Base-by-base conservation (phyloP, 2,888 invertebrate species). In the Sminthurinus aureus region DNA sequence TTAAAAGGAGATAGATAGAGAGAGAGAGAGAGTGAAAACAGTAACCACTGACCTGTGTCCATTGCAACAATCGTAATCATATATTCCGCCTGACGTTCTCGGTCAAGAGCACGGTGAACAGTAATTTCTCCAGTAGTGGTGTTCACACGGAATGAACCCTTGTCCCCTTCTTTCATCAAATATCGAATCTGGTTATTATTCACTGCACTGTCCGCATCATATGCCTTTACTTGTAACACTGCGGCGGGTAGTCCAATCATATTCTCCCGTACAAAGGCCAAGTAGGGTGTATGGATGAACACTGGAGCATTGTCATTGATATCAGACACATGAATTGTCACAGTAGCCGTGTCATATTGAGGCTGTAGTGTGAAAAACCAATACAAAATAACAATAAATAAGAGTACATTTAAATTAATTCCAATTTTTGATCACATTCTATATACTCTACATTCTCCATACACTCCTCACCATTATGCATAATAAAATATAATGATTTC, bases 211-310 rank as follows among this genome's bases (percentile, higher is more conserved):
- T 88, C 88, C 3, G 88, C 88, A 77, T 88, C 88, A 82, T 86
- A 85, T 3, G 88, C 88, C 66, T 85, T 87, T 26, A 88, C 88
- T 73, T 84, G 89, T 88, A 92, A 90, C 52, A 91, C 89, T 83
- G 90, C 90, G 6, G 91, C 90, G 1, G 95, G 89, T 92, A 94
- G 89, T 93, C 94, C 79, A 12, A 95, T 93, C 89, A 95, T 94
- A 90, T 96, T 96, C 91, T 98, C 98, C 94, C 97, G 96, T 84
- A 98, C 96, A 90, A 95, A 95, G 6, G 96, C 96, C 90, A 96
- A 92, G 91, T 97, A 98, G 0, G 98, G 98, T n/a, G 97, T 97
- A 91, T 98, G 96, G 88, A 96, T 91, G 91, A 98, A 98, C 74
- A 96, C 94, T 74, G 98, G 98, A 50, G 89, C 71, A 52, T 82